Percentiles rank a stretch among this genome's conserved stretches.
phyloP scores from a whole-genome alignment of 1,140 invertebrate species.

The Drosophila obscura region DNA sequence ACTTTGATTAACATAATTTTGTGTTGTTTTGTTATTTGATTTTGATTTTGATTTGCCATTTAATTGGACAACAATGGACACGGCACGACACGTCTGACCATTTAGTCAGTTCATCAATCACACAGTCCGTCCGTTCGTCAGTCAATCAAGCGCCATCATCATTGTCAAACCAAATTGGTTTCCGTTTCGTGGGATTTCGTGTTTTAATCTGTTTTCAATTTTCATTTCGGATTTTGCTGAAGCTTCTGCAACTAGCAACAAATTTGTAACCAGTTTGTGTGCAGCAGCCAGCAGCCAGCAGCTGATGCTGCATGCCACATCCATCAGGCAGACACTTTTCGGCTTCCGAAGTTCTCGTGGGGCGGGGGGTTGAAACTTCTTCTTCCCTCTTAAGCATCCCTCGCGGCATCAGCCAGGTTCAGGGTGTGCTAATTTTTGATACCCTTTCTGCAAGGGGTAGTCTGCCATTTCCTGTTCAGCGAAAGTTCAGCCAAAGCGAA shows the following conservation, averaged over 20 bases:
- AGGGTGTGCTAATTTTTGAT: constrained; percentile 58
- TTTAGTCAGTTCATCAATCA: constrained; percentile 69
- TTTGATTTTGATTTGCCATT: constrained; percentile 41
- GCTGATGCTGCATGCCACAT: constrained; percentile 30
- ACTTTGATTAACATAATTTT: constrained; percentile 74
- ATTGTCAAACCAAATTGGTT: constrained; percentile 58
- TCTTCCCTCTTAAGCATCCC: constrained; percentile 2
- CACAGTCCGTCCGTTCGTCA: constrained; percentile 43
- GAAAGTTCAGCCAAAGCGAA: too few relatives aligned
- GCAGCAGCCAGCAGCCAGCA: background rate
- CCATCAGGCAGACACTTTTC: constrained; percentile 29
- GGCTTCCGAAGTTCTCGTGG: constrained; percentile 18
- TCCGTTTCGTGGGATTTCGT: constrained; percentile 33
- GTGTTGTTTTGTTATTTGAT: background rate
- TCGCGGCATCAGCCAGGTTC: background rate
- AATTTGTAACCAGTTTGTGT: constrained; percentile 54
- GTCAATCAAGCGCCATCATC: constrained; percentile 31
- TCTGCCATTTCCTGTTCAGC: too few relatives aligned
- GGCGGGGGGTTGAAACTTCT: constrained; percentile 16
- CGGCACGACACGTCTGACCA: constrained; percentile 22
- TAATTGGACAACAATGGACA: constrained; percentile 56
- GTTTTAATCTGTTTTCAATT: constrained; percentile 9
- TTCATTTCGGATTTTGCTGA: constrained; percentile 55
- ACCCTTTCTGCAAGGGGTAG: too few relatives aligned
- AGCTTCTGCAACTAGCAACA: constrained; percentile 59